Evolutionary conservation across 2,888 invertebrate species (phyloP).

Genomic region (Nomada fucata): DNA sequence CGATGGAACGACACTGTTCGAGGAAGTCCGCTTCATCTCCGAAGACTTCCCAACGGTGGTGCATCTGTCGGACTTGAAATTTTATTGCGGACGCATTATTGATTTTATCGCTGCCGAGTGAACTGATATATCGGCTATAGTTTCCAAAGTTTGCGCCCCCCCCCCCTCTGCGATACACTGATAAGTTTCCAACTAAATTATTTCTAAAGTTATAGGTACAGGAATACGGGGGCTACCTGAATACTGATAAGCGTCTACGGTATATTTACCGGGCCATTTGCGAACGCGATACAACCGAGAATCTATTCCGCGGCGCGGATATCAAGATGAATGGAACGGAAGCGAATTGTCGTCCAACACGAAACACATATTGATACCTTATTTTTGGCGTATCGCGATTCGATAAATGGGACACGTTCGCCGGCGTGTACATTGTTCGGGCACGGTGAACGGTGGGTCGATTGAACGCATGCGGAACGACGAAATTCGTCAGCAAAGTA

Average conservation of each 20-base stretch:
- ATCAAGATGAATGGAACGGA: constrained; percentile 8
- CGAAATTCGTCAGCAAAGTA: background rate
- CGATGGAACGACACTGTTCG: background rate
- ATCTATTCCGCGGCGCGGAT: background rate
- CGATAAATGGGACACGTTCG: constrained; percentile 8
- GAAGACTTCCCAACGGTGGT: background rate
- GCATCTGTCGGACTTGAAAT: background rate
- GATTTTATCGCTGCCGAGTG: background rate
- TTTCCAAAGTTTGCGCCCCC: background rate
- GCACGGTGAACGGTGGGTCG: background rate
- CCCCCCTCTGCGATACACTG: background rate
- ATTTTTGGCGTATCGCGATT: background rate
- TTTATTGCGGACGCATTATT: constrained; percentile 5
- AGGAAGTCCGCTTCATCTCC: background rate
- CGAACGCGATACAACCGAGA: background rate
- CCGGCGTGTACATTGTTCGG: no score
- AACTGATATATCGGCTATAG: background rate
- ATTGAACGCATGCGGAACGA: background rate
- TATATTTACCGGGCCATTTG: background rate
- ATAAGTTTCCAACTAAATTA: constrained; percentile 3
- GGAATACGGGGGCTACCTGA: background rate
- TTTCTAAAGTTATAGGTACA: constrained; percentile 5
- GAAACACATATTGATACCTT: background rate
- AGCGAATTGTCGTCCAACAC: background rate
- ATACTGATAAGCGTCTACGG: background rate